Evolutionary conservation across 1,140 invertebrate species (phyloP), one percentile per base, ranked within the genome.

Genomic region (Drosophila jambulina): DNA sequence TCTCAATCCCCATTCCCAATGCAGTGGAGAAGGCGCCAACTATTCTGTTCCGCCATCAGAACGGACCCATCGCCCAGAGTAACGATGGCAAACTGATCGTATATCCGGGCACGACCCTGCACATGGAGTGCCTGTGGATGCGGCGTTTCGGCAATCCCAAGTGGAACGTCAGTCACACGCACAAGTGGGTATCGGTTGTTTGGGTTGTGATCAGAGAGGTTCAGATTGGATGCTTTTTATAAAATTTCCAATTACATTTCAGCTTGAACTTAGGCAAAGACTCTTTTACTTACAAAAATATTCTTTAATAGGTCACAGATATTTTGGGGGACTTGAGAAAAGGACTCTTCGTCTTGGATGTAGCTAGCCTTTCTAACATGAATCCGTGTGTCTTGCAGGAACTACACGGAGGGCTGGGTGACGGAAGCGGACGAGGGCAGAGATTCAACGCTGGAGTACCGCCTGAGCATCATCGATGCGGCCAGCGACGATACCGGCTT

Each of bases 71-170:
- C 61, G 96, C 96, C 4, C 97, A 98, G 93, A 97, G 96, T 61
- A 97, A 97, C 79, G 96, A 97, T 76, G 97, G 97, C 4, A 96
- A 96, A 67, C 93, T 98, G 19, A 95, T 98, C 43, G 96, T 98
- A 0, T 97, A 97, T 92, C 97, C 97, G 2, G 96, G 96, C 2
- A 96, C 96, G 0, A 96, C 96, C 7, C 92, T 98, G 25, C 96
- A 97, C 86, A 96, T 98, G 95, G 97, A 97, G 91, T 98, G 97
- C 80, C 93, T 97, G 5, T 98, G 96, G 96, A 96, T 97, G 91
- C 94, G 96, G 62, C 94, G 96, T 59, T 97, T 97, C 78, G 97
- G 97, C 0, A 96, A 96, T 77, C 97, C 97, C 1, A 96, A 96
- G 90, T 97, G 97, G 97, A 96, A 95, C 75, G 95, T 96, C 64